A percentile compares a stretch with the other conserved stretches of the same genome.
These are phyloP conservation scores for Pterocles orientalis DNA, from an alignment of 2,113 vertebrate genomes.

Conservation along the genomic window DNA sequence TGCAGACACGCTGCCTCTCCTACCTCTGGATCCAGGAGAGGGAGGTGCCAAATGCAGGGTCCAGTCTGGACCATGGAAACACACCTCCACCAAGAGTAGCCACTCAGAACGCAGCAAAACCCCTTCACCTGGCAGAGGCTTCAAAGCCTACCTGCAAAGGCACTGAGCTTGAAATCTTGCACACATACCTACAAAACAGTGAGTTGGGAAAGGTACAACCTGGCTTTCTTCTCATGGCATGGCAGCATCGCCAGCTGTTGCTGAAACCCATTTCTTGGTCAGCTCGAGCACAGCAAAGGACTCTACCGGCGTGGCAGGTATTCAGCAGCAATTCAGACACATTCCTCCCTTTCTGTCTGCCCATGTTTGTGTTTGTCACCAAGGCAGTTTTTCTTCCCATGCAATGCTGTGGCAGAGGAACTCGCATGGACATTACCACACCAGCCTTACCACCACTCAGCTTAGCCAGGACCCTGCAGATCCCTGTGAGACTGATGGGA, in stretches of 20 bases:
- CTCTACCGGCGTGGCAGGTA: not conserved
- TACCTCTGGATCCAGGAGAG: not conserved
- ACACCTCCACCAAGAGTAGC: not conserved
- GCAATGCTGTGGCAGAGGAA: not conserved
- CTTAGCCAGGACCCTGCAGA: not conserved
- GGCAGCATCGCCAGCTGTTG: not conserved
- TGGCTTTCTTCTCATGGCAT: not conserved
- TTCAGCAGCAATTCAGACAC: not conserved
- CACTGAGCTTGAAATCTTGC: not conserved
- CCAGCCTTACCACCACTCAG: not conserved
- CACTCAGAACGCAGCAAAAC: fast-evolving
- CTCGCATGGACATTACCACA: not conserved
- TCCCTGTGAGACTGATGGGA: not conserved
- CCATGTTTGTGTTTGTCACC: not conserved
- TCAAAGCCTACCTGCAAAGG: not conserved
- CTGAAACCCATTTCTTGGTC: not conserved
- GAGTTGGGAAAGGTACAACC: not conserved
- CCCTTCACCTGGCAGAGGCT: not conserved
- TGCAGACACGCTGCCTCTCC: not conserved
- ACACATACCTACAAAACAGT: not conserved
- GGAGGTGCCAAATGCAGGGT: not conserved
- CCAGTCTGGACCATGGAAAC: not conserved
- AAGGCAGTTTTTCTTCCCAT: not conserved
- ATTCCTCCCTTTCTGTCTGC: not conserved
- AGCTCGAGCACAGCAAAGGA: not conserved